Percentiles rank a stretch among this genome's conserved stretches.
Conservation (phyloP, 2,888 invertebrate genomes). For the Vesta saturnalis region DNA sequence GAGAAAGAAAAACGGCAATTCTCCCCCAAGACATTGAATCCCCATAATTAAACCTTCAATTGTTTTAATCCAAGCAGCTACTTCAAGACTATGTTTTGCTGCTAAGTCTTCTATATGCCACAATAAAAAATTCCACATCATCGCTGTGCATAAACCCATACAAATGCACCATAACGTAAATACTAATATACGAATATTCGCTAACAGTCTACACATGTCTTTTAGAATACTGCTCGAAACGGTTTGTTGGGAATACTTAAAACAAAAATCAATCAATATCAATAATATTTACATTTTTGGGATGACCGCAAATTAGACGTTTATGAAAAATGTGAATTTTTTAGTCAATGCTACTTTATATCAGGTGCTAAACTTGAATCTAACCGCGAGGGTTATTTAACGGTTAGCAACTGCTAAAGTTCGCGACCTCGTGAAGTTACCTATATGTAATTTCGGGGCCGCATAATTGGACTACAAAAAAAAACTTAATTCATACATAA, state of each 20-base stretch:
- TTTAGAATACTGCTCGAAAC: constrained; percentile 73
- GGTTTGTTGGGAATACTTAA: constrained; percentile 72
- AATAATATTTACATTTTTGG: neutral
- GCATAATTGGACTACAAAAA: no score
- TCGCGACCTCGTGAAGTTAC: no score
- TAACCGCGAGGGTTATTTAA: no score
- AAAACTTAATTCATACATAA: no score
- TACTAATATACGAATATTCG: constrained; percentile 73
- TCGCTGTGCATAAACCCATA: constrained; percentile 84
- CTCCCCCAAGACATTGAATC: constrained; percentile 77
- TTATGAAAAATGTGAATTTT: no score
- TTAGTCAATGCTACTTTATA: no score
- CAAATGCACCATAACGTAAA: constrained; percentile 84
- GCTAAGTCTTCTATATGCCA: constrained; percentile 84
- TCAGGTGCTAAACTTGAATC: no score
- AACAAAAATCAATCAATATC: constrained; percentile 40
- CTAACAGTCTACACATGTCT: constrained; percentile 74
- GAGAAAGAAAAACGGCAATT: constrained; percentile 87
- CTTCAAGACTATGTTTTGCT: constrained; percentile 57
- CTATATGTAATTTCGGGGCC: no score
- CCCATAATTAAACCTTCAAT: constrained; percentile 60
- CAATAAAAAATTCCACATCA: constrained; percentile 89
- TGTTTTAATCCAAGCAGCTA: constrained; percentile 61
- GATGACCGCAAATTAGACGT: no score
- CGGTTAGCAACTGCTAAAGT: no score